A percentile compares a stretch with the other conserved stretches of the same genome.
phyloP scores from a whole-genome alignment of 2,113 vertebrate species.

The Camarhynchus parvulus region DNA sequence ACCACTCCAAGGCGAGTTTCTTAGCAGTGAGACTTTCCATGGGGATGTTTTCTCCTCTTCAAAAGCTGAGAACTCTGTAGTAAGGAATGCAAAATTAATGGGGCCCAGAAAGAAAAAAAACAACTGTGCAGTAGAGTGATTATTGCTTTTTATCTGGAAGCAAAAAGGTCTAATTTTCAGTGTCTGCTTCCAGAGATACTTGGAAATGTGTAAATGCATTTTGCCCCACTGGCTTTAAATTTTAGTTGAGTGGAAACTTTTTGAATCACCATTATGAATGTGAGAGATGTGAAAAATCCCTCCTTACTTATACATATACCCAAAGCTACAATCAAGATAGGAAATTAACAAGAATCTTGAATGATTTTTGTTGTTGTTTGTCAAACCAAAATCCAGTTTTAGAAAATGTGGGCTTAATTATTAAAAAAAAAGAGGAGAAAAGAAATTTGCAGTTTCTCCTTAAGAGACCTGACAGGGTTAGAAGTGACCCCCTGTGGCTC shows the following conservation, averaged over 20 bases:
- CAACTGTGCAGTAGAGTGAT: not conserved
- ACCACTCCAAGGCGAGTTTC: not conserved
- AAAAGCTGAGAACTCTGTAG: not conserved
- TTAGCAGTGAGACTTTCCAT: not conserved
- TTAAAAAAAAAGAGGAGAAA: not conserved
- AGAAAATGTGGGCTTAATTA: not conserved
- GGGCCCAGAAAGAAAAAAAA: not conserved
- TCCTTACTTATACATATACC: not conserved
- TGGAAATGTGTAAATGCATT: not conserved
- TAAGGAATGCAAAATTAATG: not conserved
- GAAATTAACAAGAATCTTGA: not conserved
- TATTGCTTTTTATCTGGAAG: not conserved
- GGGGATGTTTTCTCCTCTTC: not conserved
- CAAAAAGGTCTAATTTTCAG: not conserved
- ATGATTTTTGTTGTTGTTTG: not conserved
- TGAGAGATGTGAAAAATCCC: not conserved
- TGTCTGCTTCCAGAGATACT: not conserved
- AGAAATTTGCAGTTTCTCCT: not conserved
- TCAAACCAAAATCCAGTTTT: not conserved
- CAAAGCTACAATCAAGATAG: not conserved
- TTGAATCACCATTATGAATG: not conserved
- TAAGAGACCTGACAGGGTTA: not conserved
- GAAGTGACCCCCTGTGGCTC: not conserved
- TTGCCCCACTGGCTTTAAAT: not conserved
- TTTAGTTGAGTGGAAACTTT: not conserved